A percentile compares a stretch with the other conserved stretches of the same genome.
These are phyloP conservation scores for Argyra leucocephala DNA, from an alignment of 2,888 invertebrate genomes.

Conservation along the genomic window DNA sequence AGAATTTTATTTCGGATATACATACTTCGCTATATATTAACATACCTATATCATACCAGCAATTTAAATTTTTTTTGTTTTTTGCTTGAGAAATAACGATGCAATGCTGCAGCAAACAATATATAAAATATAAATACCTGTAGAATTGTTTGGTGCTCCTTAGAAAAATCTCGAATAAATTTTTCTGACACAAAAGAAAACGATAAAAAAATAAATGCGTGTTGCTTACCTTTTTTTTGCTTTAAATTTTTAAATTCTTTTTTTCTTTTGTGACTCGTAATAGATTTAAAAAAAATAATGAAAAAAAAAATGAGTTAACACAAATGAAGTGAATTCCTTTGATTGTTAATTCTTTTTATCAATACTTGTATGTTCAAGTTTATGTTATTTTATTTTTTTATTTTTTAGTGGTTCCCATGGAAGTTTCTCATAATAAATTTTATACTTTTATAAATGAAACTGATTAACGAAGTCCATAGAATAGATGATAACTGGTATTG, in stretches of 20 bases:
- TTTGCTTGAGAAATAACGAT: background rate
- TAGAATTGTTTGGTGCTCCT: background rate
- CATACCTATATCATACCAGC: background rate
- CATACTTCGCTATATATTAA: too few species aligned
- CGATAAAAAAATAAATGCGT: background rate
- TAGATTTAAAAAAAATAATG: background rate
- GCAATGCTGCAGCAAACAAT: background rate
- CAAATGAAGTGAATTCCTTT: background rate
- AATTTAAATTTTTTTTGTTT: background rate
- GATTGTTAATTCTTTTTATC: background rate
- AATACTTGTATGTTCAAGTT: background rate
- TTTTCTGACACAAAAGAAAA: slow-evolving; percentile 2
- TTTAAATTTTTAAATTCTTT: background rate
- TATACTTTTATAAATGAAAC: background rate
- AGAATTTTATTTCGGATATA: background rate
- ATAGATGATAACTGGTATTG: too few species aligned
- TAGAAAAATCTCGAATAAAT: background rate
- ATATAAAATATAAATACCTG: background rate
- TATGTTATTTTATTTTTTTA: background rate
- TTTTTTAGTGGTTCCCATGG: slow-evolving; percentile 1
- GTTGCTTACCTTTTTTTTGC: background rate
- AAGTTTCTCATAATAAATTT: background rate
- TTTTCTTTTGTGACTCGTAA: background rate
- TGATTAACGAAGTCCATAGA: background rate
- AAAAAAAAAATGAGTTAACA: background rate